Percentiles rank a stretch among this genome's conserved stretches.
Conservation (phyloP, 2,888 invertebrate species). For the Clitarchus hookeri region DNA sequence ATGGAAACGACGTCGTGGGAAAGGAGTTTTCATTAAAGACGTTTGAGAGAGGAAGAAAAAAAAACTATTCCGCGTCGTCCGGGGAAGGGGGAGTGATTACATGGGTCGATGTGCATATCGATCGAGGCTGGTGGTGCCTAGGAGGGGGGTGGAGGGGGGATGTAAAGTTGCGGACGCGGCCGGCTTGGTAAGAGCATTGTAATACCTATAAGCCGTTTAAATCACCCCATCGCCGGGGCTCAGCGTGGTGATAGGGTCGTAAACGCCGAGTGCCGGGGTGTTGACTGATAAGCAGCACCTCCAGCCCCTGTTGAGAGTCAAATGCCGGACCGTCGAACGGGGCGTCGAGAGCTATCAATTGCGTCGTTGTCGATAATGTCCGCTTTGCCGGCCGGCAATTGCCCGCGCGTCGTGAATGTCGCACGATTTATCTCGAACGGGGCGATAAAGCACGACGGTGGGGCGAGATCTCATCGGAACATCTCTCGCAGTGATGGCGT, state of each 20-base stretch:
- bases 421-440: no score
- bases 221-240: background rate
- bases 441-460: no score
- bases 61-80: background rate
- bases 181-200: background rate
- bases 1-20: background rate
- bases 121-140: background rate
- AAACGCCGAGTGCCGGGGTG: background rate
- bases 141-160: background rate
- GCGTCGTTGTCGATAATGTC: background rate
- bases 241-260: background rate
- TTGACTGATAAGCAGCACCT: background rate
- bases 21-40: background rate
- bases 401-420: no score
- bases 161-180: background rate
- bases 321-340: background rate
- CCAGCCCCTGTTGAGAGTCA: background rate
- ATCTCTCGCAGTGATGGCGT: no score
- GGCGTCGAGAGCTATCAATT: background rate
- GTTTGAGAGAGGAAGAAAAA: background rate
- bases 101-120: background rate
- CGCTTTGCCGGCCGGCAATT: background rate
- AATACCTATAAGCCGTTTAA: background rate
- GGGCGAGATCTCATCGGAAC: no score
- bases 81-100: background rate